These are phyloP conservation scores for Dasyornis broadbenti DNA, from an alignment of 2,113 vertebrate genomes.

Conservation along the genomic window DNA sequence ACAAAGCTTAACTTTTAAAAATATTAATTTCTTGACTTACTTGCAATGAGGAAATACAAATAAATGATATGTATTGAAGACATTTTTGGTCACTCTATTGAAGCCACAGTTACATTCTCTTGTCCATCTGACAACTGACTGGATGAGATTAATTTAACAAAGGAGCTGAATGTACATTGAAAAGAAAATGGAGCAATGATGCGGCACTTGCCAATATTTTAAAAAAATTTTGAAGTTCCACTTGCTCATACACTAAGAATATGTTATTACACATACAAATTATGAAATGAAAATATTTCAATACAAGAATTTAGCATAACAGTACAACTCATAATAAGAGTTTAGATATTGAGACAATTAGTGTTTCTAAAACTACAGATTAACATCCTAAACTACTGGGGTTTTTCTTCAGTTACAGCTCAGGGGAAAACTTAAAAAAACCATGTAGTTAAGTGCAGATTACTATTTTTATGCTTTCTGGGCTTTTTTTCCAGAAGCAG, in stretches of 20 bases:
- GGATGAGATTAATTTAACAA: not conserved
- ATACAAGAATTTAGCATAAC: not conserved
- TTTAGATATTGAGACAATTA: not conserved
- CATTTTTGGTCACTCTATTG: not conserved
- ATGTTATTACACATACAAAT: not conserved
- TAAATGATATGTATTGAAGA: not conserved
- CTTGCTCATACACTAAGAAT: not conserved
- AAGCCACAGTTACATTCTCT: not conserved
- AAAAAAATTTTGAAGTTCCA: not conserved
- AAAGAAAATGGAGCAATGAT: not conserved
- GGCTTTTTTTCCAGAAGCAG: not conserved
- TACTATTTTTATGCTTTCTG: not conserved
- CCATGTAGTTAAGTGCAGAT: not conserved
- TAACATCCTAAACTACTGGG: not conserved
- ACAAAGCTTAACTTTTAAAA: not conserved
- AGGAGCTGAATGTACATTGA: not conserved
- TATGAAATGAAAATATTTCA: not conserved
- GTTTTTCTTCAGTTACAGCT: not conserved
- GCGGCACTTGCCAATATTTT: not conserved
- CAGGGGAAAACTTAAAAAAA: not conserved
- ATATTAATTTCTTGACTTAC: not conserved
- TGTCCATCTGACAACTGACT: not conserved
- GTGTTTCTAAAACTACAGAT: not conserved
- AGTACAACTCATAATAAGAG: fast-evolving
- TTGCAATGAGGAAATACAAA: not conserved